Base-by-base conservation (phyloP, 1,140 invertebrate species). In the Hermetia illucens region DNA sequence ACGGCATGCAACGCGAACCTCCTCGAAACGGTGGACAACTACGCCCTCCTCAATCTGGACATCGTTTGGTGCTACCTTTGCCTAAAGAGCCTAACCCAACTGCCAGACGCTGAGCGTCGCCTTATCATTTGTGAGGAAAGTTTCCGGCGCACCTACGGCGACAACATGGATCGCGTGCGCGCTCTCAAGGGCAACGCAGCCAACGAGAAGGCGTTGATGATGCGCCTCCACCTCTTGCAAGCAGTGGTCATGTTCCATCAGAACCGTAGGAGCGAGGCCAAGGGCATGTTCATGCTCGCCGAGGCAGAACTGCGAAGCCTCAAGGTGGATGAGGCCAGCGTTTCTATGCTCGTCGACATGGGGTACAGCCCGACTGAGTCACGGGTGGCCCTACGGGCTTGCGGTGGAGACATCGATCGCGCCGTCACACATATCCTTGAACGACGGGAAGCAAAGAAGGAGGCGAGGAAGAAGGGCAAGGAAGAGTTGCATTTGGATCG, bases 31-130 rank as follows among this genome's bases (percentile, higher is more conserved):
- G 80, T 84, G n/a, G 82, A 86, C 55, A 86, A 86, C 53, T 83
- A 77, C 65, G 83, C 79, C 1, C 58, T 86, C 2, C 61, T 88
- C 4, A 80, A 84, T 58, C 61, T 88, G 45, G 83, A 88, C 55
- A 81, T 87, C 44, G 78, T 79, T 4, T 88, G 84, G 84, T 84
- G 82, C 58, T 88, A 87, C 64, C 63, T 86, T 20, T 74, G 72
- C 50, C 62, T 88, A 0, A 58, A 57, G 49, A 81, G 74, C 53
- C 65, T 85, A 15, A 64, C 68, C 13, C 71, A 81, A 39, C 55
- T 83, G 27, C 77, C 77, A 12, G 79, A 85, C 56, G 82, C 80
- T 3, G 73, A 79, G 25, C 49, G 64, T 5, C 63, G 82, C 22
- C 58, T 88, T 21, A 53, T 55, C 13, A 60, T 65, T 18, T 82